Evolutionary conservation across 2,797 vertebrate species (phyloP).

Genomic region (Platalea minor): DNA sequence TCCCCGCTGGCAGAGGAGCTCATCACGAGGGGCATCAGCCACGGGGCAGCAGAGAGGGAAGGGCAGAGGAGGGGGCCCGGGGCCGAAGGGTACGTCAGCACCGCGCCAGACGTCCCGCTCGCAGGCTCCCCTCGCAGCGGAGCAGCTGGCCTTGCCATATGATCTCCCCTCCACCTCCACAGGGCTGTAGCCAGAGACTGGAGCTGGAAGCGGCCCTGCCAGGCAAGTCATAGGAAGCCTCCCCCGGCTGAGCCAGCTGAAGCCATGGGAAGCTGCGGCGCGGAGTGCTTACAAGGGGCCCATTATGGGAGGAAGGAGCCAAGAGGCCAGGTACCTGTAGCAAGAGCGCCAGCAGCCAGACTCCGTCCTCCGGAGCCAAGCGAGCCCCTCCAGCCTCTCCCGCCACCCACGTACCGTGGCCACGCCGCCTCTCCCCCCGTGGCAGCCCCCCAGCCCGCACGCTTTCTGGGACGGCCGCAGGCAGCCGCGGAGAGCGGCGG

Average conservation of each 20-base stretch:
- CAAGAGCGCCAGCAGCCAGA: background rate
- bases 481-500: background rate
- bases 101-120: background rate
- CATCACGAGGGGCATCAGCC: background rate
- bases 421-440: no score
- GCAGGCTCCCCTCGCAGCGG: background rate
- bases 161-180: slow-evolving; percentile 42
- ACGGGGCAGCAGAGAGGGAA: background rate
- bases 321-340: slow-evolving; percentile 37
- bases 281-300: background rate
- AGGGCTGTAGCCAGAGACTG: background rate
- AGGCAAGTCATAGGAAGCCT: slow-evolving; percentile 30
- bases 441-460: background rate
- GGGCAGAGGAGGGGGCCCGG: background rate
- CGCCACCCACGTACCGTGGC: background rate
- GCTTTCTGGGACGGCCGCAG: accelerated
- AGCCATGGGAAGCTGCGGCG: slow-evolving; percentile 40
- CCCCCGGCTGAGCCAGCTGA: slow-evolving; percentile 24
- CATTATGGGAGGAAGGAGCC: background rate
- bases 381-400: background rate
- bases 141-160: background rate
- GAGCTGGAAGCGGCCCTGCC: slow-evolving; percentile 31
- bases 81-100: background rate
- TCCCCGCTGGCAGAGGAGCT: background rate
- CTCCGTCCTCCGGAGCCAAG: background rate